Evolutionary conservation across 2,797 vertebrate genomes (phyloP).

Genomic region (Sylvilagus floridanus): DNA sequence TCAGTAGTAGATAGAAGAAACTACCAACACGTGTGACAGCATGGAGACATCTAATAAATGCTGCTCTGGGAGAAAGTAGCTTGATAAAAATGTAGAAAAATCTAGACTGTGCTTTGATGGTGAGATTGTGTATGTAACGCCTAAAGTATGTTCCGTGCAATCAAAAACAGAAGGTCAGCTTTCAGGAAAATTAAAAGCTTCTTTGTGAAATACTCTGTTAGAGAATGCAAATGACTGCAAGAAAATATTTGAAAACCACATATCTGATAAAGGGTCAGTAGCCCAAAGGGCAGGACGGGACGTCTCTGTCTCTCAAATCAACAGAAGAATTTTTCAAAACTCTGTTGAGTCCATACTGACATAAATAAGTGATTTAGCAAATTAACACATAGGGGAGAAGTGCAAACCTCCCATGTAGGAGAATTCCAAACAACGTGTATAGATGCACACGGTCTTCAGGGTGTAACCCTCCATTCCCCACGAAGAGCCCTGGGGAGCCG

Average conservation of each 20-base stretch:
- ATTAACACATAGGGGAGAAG: neutral
- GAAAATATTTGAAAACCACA: neutral
- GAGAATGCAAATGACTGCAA: neutral
- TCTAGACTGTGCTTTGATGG: constrained; percentile 12
- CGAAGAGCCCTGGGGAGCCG: neutral
- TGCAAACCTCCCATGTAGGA: neutral
- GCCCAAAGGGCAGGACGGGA: neutral
- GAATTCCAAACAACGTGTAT: neutral
- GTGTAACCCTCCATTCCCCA: neutral
- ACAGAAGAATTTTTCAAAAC: no score
- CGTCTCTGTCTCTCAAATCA: no score
- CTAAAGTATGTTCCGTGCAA: constrained; percentile 56
- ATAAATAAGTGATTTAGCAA: neutral
- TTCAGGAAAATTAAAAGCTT: constrained; percentile 57
- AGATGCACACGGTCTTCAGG: neutral
- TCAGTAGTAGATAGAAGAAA: neutral
- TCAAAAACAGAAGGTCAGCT: constrained; percentile 35
- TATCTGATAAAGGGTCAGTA: constrained; percentile 14
- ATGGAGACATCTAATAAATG: neutral
- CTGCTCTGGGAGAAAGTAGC: neutral
- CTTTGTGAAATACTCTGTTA: neutral
- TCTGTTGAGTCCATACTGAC: neutral
- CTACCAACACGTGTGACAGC: neutral
- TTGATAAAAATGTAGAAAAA: constrained; percentile 1
- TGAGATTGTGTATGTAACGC: constrained; percentile 29